phyloP scores from a whole-genome alignment of 37 sponge, comb jelly and placozoan genomes.

The Beroe ovata region DNA sequence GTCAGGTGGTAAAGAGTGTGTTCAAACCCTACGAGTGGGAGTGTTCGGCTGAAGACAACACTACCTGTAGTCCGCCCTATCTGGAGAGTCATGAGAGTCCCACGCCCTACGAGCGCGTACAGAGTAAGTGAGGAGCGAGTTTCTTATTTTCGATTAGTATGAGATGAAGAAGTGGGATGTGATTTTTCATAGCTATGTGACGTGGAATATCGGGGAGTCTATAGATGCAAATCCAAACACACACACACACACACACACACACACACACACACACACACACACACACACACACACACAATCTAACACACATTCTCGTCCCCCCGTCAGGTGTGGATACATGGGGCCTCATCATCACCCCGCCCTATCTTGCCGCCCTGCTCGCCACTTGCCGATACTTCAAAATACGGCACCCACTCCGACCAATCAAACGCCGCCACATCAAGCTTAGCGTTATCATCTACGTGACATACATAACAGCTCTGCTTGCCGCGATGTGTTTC shows the following conservation, averaged over 20 bases:
- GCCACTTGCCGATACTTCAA: conserved; percentile 27
- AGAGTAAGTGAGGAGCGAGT: neutral
- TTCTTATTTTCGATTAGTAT: too few species aligned
- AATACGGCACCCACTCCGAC: conserved; percentile 48
- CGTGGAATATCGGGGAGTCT: too few species aligned
- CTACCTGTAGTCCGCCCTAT: neutral
- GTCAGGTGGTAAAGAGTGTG: neutral
- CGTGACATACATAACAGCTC: neutral
- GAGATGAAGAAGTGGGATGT: too few species aligned
- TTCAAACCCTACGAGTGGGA: neutral
- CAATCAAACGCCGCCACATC: neutral
- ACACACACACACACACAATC: too few species aligned
- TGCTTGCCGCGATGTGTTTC: neutral
- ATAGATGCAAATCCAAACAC: too few species aligned
- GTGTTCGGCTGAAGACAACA: neutral
- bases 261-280: too few species aligned
- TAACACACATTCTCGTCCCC: neutral
- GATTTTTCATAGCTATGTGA: too few species aligned
- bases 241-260: too few species aligned
- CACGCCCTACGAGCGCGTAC: neutral
- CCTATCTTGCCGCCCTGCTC: conserved; percentile 6
- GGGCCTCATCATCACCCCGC: conserved; percentile 49
- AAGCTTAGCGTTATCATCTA: conserved; percentile 12
- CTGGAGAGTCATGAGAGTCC: neutral
- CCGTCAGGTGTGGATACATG: conserved; percentile 1